Evolutionary conservation across 2,797 vertebrate species (phyloP).

Genomic region (Thaleichthys pacificus): DNA sequence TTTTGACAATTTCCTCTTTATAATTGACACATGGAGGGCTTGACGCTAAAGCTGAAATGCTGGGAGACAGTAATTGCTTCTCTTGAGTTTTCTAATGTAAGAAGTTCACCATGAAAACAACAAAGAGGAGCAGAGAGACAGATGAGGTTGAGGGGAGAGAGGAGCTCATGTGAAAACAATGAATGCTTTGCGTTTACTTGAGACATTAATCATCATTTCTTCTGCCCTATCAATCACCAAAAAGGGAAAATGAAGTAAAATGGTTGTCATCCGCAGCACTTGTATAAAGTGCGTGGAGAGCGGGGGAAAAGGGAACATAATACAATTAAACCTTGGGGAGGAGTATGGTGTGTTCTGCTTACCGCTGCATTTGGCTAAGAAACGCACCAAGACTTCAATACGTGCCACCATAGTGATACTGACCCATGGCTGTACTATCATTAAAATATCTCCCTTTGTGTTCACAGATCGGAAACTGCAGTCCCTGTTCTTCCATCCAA

Average conservation of each 20-base stretch:
- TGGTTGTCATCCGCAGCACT: conserved; percentile 28
- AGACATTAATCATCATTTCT: conserved; percentile 26
- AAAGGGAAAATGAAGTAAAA: conserved; percentile 38
- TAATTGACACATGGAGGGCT: conserved; percentile 31
- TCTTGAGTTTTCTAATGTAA: conserved; percentile 28
- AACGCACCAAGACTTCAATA: conserved; percentile 28
- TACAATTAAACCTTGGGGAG: conserved; percentile 17
- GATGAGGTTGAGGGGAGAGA: conserved; percentile 3
- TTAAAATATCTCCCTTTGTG: conserved; percentile 58
- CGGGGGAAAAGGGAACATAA: background rate
- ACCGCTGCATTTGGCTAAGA: conserved; percentile 33
- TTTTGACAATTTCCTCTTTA: background rate
- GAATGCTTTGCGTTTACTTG: conserved; percentile 18
- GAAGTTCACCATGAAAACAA: conserved; percentile 48
- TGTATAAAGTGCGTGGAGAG: background rate
- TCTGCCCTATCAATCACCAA: conserved; percentile 36
- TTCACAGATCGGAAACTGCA: conserved; percentile 40
- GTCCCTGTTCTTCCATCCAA: conserved; percentile 28
- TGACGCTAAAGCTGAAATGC: conserved; percentile 49
- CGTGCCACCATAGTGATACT: conserved; percentile 46
- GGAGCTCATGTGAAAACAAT: conserved; percentile 3
- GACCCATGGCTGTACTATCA: conserved; percentile 51
- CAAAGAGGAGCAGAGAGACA: conserved; percentile 28
- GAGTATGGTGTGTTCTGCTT: conserved; percentile 38
- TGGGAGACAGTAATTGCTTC: conserved; percentile 44